phyloP scores from a whole-genome alignment of 2,888 invertebrate species.

The Andrena marginata region DNA sequence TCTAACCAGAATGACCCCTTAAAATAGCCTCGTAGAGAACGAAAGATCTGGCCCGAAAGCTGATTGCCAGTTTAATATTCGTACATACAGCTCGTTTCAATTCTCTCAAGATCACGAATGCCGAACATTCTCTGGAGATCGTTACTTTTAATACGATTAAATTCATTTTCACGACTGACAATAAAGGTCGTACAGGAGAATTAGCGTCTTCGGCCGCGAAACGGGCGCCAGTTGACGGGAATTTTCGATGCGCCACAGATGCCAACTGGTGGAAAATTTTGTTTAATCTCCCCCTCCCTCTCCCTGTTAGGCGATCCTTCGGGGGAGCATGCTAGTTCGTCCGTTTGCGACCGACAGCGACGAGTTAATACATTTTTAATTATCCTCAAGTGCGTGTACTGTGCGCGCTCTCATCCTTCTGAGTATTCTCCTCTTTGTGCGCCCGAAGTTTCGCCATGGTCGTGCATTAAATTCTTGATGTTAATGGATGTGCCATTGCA shows the following conservation, averaged over 20 bases:
- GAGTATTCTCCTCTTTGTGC: constrained; percentile 18
- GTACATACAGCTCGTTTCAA: neutral
- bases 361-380: constrained; percentile 52
- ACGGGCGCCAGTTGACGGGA: neutral
- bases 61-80: no score
- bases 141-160: neutral
- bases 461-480: constrained; percentile 41
- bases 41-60: no score
- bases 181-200: neutral
- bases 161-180: neutral
- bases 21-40: no score
- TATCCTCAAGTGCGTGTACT: constrained; percentile 31
- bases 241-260: neutral
- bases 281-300: neutral
- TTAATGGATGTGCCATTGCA: constrained; percentile 41
- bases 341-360: constrained; percentile 8
- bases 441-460: constrained; percentile 19
- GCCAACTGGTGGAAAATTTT: neutral
- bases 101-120: neutral
- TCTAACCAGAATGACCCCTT: no score
- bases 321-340: neutral
- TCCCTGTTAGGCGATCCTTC: neutral
- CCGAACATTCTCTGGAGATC: neutral
- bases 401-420: constrained; percentile 30
- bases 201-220: neutral